A percentile compares a stretch with the other conserved stretches of the same genome.
phyloP scores from a whole-genome alignment of 2,888 invertebrate species.

The Antheraea yamamai region DNA sequence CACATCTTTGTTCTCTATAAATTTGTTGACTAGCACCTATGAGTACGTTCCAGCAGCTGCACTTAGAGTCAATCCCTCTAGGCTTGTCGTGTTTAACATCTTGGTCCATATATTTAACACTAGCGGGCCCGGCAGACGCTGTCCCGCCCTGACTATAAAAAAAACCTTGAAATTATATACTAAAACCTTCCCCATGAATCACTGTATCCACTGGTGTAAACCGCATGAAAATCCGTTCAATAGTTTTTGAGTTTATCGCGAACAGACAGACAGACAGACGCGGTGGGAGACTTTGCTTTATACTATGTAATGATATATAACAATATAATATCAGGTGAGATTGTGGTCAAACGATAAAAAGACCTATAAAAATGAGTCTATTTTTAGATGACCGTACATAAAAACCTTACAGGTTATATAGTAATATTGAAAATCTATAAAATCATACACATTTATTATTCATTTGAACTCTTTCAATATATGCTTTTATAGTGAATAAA shows the following conservation, averaged over 20 bases:
- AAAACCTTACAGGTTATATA: neutral
- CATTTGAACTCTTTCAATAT: neutral
- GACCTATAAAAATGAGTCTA: neutral
- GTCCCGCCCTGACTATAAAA: no score
- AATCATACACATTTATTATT: conserved; percentile 1
- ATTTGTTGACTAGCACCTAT: neutral
- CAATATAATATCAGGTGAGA: neutral
- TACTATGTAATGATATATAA: no score
- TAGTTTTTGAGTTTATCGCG: no score
- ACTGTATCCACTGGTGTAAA: no score
- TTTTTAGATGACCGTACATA: neutral
- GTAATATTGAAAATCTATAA: neutral
- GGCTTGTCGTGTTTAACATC: neutral
- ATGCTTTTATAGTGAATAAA: neutral
- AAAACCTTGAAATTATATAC: no score
- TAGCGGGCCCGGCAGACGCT: no score
- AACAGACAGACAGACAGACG: no score
- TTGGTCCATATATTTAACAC: neutral
- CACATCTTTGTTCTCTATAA: neutral
- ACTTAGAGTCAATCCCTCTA: neutral
- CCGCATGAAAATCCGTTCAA: no score
- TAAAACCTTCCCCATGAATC: no score
- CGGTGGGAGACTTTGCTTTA: no score
- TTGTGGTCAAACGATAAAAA: neutral
- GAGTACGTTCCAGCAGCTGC: neutral